Evolutionary conservation across 1,140 invertebrate species (phyloP).

Genomic region (Nephotettix cincticeps): DNA sequence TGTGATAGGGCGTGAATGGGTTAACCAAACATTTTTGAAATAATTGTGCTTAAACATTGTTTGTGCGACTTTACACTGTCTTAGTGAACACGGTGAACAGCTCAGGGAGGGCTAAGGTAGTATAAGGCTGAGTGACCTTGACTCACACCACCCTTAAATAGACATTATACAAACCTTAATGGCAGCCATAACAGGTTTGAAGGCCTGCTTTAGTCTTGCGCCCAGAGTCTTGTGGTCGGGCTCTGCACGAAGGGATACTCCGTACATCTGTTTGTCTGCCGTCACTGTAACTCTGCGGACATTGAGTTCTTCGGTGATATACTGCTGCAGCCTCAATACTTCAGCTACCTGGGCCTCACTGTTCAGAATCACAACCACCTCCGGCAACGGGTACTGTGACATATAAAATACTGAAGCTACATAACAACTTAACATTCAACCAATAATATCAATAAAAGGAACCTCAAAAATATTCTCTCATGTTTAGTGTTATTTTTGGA

Average conservation of each 20-base stretch:
- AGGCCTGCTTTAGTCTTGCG: conserved; percentile 81
- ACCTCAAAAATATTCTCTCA: too few relatives aligned
- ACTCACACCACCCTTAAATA: too few relatives aligned
- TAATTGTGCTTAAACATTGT: too few relatives aligned
- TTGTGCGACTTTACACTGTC: too few relatives aligned
- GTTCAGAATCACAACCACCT: conserved; percentile 93
- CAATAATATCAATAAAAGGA: too few relatives aligned
- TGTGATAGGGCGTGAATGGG: too few relatives aligned
- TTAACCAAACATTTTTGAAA: too few relatives aligned
- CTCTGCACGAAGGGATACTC: conserved; percentile 89
- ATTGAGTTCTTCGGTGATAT: conserved; percentile 94
- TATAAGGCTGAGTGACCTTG: too few relatives aligned
- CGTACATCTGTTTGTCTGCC: conserved; percentile 90
- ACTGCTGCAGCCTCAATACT: conserved; percentile 76
- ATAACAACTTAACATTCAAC: too few relatives aligned
- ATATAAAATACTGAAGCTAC: background rate
- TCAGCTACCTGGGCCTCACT: conserved; percentile 78
- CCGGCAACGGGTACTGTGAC: conserved; percentile 84
- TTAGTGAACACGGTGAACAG: too few relatives aligned
- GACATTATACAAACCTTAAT: conserved; percentile 74
- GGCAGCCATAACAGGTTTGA: conserved; percentile 81
- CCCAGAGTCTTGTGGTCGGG: conserved; percentile 89
- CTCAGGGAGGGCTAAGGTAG: too few relatives aligned
- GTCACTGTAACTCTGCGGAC: conserved; percentile 86
- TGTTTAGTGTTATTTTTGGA: too few relatives aligned